Conservation (phyloP, 2,888 invertebrate genomes). For the Biston stratarius region DNA sequence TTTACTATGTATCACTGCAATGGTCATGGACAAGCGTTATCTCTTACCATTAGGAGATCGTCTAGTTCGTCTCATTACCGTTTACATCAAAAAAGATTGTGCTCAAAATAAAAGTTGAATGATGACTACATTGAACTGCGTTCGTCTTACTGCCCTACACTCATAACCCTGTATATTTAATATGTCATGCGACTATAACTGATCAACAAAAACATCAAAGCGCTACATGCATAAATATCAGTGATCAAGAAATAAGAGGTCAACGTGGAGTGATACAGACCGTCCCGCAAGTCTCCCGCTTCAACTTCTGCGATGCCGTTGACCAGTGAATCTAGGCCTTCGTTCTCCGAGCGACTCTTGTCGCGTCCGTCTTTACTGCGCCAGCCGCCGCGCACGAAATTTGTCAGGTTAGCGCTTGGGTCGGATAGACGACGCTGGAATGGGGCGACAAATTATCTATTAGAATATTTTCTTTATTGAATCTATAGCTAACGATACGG, state of each 20-base stretch:
- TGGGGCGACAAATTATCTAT: neutral
- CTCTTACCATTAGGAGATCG: too few species aligned
- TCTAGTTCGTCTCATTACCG: too few species aligned
- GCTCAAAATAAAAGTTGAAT: too few species aligned
- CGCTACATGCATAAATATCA: too few species aligned
- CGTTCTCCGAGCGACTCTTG: constrained; percentile 96
- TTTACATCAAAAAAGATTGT: too few species aligned
- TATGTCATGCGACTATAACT: neutral
- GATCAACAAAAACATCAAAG: neutral
- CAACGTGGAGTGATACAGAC: constrained; percentile 45
- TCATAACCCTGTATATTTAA: too few species aligned
- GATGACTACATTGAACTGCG: too few species aligned
- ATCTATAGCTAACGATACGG: neutral
- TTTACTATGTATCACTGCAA: too few species aligned
- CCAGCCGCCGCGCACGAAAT: constrained; percentile 94
- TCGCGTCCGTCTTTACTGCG: constrained; percentile 88
- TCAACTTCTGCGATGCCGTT: constrained; percentile 96
- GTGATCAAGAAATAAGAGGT: neutral
- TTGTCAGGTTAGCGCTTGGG: constrained; percentile 95
- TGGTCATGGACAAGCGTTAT: too few species aligned
- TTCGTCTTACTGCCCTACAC: too few species aligned
- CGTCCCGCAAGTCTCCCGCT: constrained; percentile 93
- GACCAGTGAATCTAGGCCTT: constrained; percentile 94
- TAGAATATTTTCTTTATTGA: neutral
- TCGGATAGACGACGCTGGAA: constrained; percentile 94